Conservation (phyloP, 2,888 invertebrate genomes). For the Operophtera brumata region DNA sequence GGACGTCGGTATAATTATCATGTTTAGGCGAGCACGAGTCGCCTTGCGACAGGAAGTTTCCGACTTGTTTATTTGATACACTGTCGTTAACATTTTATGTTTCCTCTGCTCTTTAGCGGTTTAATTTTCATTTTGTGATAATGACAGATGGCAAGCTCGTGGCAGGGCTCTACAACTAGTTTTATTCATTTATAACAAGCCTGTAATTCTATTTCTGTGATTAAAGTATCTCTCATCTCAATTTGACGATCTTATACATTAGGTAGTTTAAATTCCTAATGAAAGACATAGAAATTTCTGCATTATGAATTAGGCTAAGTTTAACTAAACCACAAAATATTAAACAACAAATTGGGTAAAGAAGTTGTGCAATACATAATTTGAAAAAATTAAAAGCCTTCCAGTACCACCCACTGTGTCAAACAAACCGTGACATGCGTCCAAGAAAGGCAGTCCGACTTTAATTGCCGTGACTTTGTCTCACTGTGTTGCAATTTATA, state of each 20-base stretch:
- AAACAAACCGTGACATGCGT: slow-evolving; percentile 16
- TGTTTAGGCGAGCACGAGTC: slow-evolving; percentile 12
- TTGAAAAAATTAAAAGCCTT: slow-evolving; percentile 13
- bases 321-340: neutral
- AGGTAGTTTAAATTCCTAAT: no score
- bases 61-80: slow-evolving; percentile 6
- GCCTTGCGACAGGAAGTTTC: slow-evolving; percentile 15
- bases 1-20: neutral
- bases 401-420: slow-evolving; percentile 2
- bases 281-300: no score
- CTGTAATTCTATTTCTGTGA: no score
- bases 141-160: slow-evolving; percentile 4
- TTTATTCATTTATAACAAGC: slow-evolving; percentile 5
- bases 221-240: neutral
- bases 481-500: slow-evolving; percentile 13
- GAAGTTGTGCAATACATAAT: slow-evolving; percentile 1
- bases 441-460: slow-evolving; percentile 11
- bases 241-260: neutral
- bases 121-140: slow-evolving; percentile 14
- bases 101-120: slow-evolving; percentile 21
- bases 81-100: slow-evolving; percentile 26
- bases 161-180: slow-evolving; percentile 1
- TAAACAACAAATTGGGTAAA: neutral
- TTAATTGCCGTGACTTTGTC: slow-evolving; percentile 23
- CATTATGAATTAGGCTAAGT: no score